phyloP scores from a whole-genome alignment of 2,113 vertebrate genomes.

The Mustelus asterias region DNA sequence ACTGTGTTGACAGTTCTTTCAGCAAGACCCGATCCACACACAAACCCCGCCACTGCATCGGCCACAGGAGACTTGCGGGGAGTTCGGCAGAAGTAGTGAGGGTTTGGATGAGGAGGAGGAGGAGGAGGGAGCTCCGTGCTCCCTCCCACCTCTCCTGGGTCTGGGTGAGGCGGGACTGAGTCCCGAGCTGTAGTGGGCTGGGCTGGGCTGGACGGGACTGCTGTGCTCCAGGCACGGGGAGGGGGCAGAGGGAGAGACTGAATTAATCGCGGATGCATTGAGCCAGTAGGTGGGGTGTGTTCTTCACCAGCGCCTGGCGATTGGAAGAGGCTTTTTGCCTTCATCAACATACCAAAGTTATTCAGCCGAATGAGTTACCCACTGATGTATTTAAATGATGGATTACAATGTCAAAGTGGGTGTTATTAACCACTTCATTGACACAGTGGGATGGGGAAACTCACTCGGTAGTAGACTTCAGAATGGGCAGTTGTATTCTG shows the following conservation, averaged over 20 bases:
- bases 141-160: not conserved
- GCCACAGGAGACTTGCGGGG: not conserved
- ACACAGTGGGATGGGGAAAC: not conserved
- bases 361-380: not conserved
- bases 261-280: not conserved
- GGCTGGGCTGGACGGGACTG: not conserved
- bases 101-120: not conserved
- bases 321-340: not conserved
- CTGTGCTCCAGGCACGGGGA: too few species aligned
- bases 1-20: not conserved
- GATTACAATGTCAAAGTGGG: not conserved
- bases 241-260: not conserved
- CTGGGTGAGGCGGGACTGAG: not conserved
- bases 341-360: not conserved
- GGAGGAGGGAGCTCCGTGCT: not conserved
- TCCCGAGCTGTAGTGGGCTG: not conserved
- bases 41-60: not conserved
- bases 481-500: not conserved
- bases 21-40: not conserved
- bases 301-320: not conserved
- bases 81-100: conserved; percentile 25
- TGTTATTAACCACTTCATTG: not conserved
- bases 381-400: not conserved
- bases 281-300: not conserved
- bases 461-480: not conserved